Evolutionary conservation across 1,140 invertebrate species (phyloP), one percentile per base, ranked within the genome.

Genomic region (Drosophila ohnishii): DNA sequence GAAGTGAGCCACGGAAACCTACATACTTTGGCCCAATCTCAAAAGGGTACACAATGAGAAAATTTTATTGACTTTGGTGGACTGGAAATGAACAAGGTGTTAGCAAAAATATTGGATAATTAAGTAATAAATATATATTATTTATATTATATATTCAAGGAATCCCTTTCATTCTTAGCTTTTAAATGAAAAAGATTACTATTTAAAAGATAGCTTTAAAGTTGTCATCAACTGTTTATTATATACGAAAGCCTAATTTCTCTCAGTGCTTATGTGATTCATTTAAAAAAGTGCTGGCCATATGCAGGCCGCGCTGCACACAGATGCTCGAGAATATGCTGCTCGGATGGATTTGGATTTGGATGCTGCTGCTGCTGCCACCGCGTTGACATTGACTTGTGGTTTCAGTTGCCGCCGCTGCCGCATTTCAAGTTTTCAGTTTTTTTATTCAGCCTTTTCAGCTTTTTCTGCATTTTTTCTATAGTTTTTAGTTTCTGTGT

Each of bases 361-460:
- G 58, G 42, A 58, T 58, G 77, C 64, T 63, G 75, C 60, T 63
- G 75, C 61, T 85, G 80, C 77, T 85, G 83, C 83, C 83, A 86
- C 83, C 76, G 82, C 30, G 60, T 77, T 86, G 83, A 87, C 82
- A 86, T 86, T 86, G 82, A 86, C 83, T 86, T 86, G 82, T 82
- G 82, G 83, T 85, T 85, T 84, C 67, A 75, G 81, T 84, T 84
- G 80, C 72, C 48, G 75, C 62, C 62, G 44, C 42, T 75, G 74
- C 75, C 75, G 78, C 72, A 76, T 75, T 76, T 80, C 74, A 42
- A 72, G 77, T 58, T 80, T 69, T 78, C 39, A 47, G 55, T 40
- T 45, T 14, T 53, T 35, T 53, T 53, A 64, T 58, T 53, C 57
- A 61, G 45, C 37, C 44, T 65, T 66, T 58, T 53, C 57, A 61